phyloP scores from a whole-genome alignment of 2,888 invertebrate species.

The Drosophila mimetica region DNA sequence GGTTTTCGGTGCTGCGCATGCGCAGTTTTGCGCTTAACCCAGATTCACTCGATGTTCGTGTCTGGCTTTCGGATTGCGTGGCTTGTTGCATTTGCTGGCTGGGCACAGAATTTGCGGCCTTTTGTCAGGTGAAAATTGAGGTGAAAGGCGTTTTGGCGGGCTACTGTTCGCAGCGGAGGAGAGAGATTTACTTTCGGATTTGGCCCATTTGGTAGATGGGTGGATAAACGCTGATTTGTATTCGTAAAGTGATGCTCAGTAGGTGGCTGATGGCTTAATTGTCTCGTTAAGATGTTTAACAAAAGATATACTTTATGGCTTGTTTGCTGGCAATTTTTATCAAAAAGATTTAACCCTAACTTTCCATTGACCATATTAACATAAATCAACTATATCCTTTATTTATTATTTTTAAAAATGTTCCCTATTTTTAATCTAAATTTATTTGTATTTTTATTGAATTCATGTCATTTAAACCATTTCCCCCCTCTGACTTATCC shows the following conservation, averaged over 20 bases:
- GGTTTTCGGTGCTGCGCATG: constrained; percentile 39
- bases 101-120: constrained; percentile 35
- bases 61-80: constrained; percentile 49
- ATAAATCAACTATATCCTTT: too few species aligned
- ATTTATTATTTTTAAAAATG: too few species aligned
- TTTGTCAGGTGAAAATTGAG: constrained; percentile 60
- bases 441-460: background rate
- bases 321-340: background rate
- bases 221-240: constrained; percentile 28
- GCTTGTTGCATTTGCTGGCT: constrained; percentile 45
- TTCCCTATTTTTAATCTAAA: too few species aligned
- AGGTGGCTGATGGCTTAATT: constrained; percentile 13
- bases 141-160: constrained; percentile 60
- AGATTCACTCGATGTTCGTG: constrained; percentile 52
- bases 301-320: constrained; percentile 2
- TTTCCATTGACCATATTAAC: background rate
- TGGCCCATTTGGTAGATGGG: constrained; percentile 34
- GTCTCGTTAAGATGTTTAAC: constrained; percentile 16
- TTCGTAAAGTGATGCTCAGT: constrained; percentile 15
- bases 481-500: background rate
- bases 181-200: constrained; percentile 42
- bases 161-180: constrained; percentile 44
- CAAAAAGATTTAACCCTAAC: background rate
- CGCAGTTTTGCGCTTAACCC: constrained; percentile 56
- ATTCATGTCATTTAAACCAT: background rate